A percentile compares a stretch with the other conserved stretches of the same genome.
These are phyloP conservation scores for Ceratitis capitata DNA, from an alignment of 1,140 invertebrate genomes.

Conservation along the genomic window DNA sequence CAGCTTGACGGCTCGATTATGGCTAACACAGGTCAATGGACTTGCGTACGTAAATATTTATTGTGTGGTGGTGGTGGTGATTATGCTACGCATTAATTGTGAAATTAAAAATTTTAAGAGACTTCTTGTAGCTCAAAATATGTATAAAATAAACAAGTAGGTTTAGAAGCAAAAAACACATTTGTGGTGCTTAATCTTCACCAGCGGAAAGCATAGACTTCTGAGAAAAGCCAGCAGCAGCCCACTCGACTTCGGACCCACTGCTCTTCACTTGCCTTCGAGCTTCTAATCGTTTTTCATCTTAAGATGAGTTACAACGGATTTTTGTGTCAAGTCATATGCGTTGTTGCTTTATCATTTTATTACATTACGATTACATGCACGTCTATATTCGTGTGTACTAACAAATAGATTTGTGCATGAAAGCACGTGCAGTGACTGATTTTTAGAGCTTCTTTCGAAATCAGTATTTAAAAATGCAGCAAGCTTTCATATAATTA, in stretches of 20 bases:
- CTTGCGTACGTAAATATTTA: not conserved
- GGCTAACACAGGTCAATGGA: too few relatives aligned
- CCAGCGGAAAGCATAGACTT: not conserved
- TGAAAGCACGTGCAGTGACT: too few relatives aligned
- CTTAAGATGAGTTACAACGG: not conserved
- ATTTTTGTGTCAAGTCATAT: constrained; percentile 11
- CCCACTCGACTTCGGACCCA: not conserved
- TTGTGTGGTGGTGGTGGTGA: not conserved
- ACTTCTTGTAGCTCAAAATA: not conserved
- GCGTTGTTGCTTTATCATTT: not conserved
- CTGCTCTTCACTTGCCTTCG: not conserved
- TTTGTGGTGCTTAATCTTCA: not conserved
- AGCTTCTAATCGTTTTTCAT: not conserved
- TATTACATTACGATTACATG: not conserved
- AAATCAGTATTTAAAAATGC: not conserved
- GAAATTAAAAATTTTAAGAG: not conserved
- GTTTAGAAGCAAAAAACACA: too few relatives aligned
- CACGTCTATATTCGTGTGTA: not conserved
- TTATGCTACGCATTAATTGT: too few relatives aligned
- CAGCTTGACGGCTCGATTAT: too few relatives aligned
- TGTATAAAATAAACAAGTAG: not conserved
- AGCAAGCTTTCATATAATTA: not conserved
- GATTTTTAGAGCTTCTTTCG: not conserved
- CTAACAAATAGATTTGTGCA: not conserved
- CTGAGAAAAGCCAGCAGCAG: not conserved